These are phyloP conservation scores for Cromileptes altivelis DNA, from an alignment of 2,113 vertebrate species.

Conservation along the genomic window DNA sequence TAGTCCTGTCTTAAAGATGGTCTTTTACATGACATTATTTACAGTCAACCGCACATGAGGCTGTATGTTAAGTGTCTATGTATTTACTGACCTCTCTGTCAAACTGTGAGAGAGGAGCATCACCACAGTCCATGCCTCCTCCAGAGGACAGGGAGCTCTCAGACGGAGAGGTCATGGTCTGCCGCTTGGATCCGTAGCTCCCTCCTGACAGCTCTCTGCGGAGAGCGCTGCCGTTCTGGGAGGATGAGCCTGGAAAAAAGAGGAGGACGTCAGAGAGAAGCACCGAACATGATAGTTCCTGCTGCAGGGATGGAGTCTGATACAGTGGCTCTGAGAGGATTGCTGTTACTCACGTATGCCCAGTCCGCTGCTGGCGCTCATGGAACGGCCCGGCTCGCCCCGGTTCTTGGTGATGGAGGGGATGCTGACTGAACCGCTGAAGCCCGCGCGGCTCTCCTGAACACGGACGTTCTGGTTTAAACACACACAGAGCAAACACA, in stretches of 20 bases:
- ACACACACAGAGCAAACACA: slow-evolving; percentile 37
- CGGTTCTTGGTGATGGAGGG: slow-evolving; percentile 96
- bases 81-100: slow-evolving; percentile 92
- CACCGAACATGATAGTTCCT: background rate
- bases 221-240: slow-evolving; percentile 95
- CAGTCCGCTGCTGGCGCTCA: slow-evolving; percentile 97
- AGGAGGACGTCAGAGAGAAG: background rate
- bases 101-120: slow-evolving; percentile 92
- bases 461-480: slow-evolving; percentile 91
- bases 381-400: slow-evolving; percentile 94
- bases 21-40: background rate
- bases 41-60: slow-evolving; percentile 33
- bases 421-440: slow-evolving; percentile 98
- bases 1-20: background rate
- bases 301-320: background rate
- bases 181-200: slow-evolving; percentile 91
- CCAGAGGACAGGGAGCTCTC: slow-evolving; percentile 97
- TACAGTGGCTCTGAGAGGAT: background rate
- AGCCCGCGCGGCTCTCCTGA: slow-evolving; percentile 94
- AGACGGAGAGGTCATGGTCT: slow-evolving; percentile 95
- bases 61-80: background rate
- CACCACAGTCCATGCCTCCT: slow-evolving; percentile 93
- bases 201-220: slow-evolving; percentile 93
- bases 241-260: slow-evolving; percentile 86
- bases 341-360: slow-evolving; percentile 91